Evolutionary conservation across 2,797 vertebrate species (phyloP).

Genomic region (Lagocephalus sceleratus): DNA sequence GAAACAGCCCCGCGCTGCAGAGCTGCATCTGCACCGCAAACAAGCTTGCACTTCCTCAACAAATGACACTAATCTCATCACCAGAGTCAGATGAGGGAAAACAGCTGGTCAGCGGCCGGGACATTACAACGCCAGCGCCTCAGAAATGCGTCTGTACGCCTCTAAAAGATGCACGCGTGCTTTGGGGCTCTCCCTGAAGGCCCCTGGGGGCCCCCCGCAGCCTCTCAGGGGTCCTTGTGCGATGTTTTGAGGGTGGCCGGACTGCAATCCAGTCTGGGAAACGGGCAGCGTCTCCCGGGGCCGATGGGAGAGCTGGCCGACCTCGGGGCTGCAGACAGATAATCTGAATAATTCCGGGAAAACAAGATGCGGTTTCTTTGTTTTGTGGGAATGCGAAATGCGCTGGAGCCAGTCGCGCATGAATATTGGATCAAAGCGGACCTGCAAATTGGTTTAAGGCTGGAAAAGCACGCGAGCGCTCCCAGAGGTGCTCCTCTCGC

Average conservation of each 20-base stretch:
- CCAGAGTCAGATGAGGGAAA: background rate
- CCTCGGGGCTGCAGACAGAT: conserved; percentile 49
- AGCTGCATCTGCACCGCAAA: background rate
- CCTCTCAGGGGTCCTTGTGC: conserved; percentile 14
- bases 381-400: conserved; percentile 39
- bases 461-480: conserved; percentile 27
- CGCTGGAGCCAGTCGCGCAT: conserved; percentile 11
- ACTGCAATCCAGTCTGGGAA: conserved; percentile 7
- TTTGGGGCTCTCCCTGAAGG: conserved; percentile 14
- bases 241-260: conserved; percentile 32
- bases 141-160: too few relatives aligned
- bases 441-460: conserved; percentile 11
- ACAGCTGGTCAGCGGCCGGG: background rate
- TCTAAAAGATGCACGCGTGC: too few relatives aligned
- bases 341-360: conserved; percentile 45
- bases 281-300: conserved; percentile 36
- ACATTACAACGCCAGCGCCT: background rate
- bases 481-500: conserved; percentile 1
- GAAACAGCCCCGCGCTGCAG: background rate
- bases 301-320: conserved; percentile 52
- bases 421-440: conserved; percentile 39
- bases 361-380: conserved; percentile 33
- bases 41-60: background rate
- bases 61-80: conserved; percentile 14
- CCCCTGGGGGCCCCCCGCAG: conserved; percentile 8